A percentile compares a stretch with the other conserved stretches of the same genome.
Conservation (phyloP, 64 coral and sea anemone species). For the Hydrozoanthus tunicans region DNA sequence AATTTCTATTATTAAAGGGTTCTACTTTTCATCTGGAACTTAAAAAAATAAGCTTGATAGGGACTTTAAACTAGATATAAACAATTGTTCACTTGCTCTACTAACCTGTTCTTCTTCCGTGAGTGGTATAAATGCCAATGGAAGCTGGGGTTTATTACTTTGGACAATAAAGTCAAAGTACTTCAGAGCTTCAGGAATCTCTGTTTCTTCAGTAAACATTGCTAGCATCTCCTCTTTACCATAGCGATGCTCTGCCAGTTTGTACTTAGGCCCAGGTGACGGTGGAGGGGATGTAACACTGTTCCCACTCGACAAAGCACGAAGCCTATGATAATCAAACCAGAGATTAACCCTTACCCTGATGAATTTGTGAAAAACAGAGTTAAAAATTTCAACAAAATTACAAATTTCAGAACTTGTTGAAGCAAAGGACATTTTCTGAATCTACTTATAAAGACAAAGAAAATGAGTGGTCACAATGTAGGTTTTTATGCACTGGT, state of each 20-base stretch:
- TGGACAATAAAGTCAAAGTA: conserved; percentile 82
- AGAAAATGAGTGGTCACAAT: too few species aligned
- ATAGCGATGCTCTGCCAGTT: conserved; percentile 94
- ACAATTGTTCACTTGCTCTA: neutral
- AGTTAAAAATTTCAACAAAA: neutral
- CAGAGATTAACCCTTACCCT: neutral
- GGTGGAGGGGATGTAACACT: conserved; percentile 95
- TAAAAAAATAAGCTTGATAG: too few species aligned
- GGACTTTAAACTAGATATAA: too few species aligned
- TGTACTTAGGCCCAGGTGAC: conserved; percentile 95
- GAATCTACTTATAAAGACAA: too few species aligned
- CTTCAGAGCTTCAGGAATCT: conserved; percentile 74
- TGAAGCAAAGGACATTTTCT: too few species aligned
- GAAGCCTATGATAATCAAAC: conserved; percentile 65
- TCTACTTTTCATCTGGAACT: too few species aligned
- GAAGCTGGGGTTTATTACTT: conserved; percentile 56
- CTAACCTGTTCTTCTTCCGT: conserved; percentile 97
- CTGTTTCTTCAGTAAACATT: conserved; percentile 82
- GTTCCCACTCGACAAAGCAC: conserved; percentile 94
- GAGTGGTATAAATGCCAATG: conserved; percentile 78
- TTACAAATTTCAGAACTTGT: too few species aligned
- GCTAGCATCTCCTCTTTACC: conserved; percentile 99
- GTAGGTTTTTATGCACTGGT: neutral
- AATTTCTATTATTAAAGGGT: too few species aligned
- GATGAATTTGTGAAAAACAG: neutral